Evolutionary conservation across 2,113 vertebrate genomes (phyloP).

Genomic region (Oreochromis aureus): DNA sequence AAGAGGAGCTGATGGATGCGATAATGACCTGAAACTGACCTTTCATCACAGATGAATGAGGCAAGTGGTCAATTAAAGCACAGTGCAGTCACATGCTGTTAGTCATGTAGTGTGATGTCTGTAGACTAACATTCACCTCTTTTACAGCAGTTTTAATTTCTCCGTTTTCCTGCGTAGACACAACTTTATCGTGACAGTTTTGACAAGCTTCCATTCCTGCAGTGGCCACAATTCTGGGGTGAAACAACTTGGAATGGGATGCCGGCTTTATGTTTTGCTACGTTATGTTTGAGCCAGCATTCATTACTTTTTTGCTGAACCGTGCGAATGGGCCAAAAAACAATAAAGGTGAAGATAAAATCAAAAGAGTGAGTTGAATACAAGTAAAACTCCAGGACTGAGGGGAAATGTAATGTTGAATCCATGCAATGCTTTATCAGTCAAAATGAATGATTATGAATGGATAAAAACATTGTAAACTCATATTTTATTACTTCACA

Average conservation of each 20-base stretch:
- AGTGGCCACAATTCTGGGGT: not conserved
- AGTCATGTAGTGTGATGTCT: not conserved
- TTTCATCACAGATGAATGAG: not conserved
- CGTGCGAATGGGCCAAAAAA: rapidly evolving
- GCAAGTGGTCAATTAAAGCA: not conserved
- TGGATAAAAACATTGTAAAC: not conserved
- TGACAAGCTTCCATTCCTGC: not conserved
- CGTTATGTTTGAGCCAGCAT: rapidly evolving
- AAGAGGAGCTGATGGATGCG: not conserved
- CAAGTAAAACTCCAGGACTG: not conserved
- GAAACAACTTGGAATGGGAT: not conserved
- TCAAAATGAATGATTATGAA: not conserved
- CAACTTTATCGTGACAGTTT: not conserved
- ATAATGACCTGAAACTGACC: not conserved
- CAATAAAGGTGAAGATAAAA: not conserved
- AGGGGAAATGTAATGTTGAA: not conserved
- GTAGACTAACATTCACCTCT: not conserved
- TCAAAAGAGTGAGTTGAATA: not conserved
- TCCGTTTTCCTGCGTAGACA: not conserved
- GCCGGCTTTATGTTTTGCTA: not conserved
- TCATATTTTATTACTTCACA: not conserved
- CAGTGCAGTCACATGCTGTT: not conserved
- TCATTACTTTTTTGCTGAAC: not conserved
- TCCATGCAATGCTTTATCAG: not conserved
- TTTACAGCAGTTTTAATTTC: not conserved